Evolutionary conservation across 2,888 invertebrate species (phyloP).

Genomic region (Sinotaia quadrata): DNA sequence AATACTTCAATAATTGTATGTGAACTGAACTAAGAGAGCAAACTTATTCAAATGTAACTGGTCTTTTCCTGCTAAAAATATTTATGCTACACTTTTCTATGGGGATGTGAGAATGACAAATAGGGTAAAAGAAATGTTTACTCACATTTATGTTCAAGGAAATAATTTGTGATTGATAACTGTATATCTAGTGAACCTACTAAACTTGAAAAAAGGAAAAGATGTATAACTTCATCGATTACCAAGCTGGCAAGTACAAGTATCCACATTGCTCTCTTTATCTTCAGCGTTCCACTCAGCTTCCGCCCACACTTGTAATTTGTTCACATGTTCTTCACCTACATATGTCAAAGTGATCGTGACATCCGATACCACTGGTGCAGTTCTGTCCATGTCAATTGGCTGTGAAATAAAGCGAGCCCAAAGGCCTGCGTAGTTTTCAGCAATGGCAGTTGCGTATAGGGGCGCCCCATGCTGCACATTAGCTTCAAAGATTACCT

Average conservation of each 20-base stretch:
- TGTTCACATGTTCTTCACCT: conserved; percentile 15
- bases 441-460: conserved; percentile 39
- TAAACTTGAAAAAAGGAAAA: too few species aligned
- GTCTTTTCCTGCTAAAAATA: too few species aligned
- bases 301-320: conserved; percentile 7
- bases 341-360: conserved; percentile 10
- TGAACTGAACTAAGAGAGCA: too few species aligned
- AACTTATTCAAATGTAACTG: too few species aligned
- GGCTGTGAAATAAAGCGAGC: conserved; percentile 36
- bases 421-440: conserved; percentile 44
- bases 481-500: conserved; percentile 27
- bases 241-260: conserved; percentile 10
- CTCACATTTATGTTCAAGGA: too few species aligned
- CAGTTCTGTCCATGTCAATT: conserved; percentile 43
- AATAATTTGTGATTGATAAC: too few species aligned
- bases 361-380: conserved; percentile 32
- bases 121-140: too few species aligned
- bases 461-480: conserved; percentile 39
- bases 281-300: conserved; percentile 10
- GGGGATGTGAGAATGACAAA: too few species aligned
- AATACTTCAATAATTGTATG: too few species aligned
- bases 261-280: conserved; percentile 4
- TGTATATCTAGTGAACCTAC: too few species aligned
- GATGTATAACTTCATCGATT: too few species aligned
- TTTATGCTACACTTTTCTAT: too few species aligned